Evolutionary conservation across 2,797 vertebrate genomes (phyloP).

Genomic region (Falco rusticolus): DNA sequence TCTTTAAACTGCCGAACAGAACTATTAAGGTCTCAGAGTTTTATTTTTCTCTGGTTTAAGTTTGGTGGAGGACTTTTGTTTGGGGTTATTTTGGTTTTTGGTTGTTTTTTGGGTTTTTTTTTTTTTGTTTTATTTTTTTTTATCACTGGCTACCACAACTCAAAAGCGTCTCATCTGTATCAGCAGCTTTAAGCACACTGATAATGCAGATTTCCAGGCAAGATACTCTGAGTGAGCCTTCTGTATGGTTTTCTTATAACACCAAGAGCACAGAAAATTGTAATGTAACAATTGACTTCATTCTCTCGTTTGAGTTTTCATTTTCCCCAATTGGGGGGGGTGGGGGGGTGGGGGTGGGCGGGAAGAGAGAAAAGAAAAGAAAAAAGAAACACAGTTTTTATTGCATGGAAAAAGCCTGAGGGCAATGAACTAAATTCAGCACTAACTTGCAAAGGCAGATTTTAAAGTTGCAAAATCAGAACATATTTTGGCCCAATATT

Average conservation of each 20-base stretch:
- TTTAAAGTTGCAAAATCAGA: slow-evolving; percentile 62
- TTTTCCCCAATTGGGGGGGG: neutral
- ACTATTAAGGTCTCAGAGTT: neutral
- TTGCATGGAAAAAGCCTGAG: slow-evolving; percentile 35
- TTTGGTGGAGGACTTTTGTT: neutral
- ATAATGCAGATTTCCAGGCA: slow-evolving; percentile 32
- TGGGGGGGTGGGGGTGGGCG: no score
- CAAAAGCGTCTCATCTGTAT: neutral
- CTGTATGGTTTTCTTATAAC: neutral
- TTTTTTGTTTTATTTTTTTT: neutral
- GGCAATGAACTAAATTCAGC: slow-evolving; percentile 46
- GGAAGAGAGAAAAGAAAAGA: neutral
- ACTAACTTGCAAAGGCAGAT: slow-evolving; percentile 49
- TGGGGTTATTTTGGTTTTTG: no score
- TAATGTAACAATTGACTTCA: slow-evolving; percentile 13
- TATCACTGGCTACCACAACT: neutral
- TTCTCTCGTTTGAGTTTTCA: neutral
- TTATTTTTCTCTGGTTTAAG: neutral
- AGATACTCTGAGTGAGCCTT: neutral
- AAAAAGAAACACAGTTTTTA: neutral
- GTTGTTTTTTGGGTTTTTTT: no score
- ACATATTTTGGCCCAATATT: slow-evolving; percentile 57
- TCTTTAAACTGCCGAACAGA: slow-evolving; percentile 4
- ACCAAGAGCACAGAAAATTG: neutral
- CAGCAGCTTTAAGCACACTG: neutral